Base-by-base conservation (phyloP, 2,888 invertebrate species). In the Ernsta delagoae region DNA sequence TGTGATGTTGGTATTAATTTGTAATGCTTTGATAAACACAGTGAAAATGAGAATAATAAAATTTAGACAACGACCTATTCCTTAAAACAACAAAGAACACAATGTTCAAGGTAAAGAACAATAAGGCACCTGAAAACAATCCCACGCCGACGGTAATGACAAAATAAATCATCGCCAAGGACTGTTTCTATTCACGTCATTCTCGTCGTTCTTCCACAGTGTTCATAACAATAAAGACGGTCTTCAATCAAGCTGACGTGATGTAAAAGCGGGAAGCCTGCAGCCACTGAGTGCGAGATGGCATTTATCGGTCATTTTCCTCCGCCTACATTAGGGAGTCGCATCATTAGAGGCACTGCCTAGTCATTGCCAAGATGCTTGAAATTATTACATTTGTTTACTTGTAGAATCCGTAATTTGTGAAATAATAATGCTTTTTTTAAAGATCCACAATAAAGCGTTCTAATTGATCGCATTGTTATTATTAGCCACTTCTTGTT, bases 291-390 rank as follows among this genome's bases (percentile, higher is more conserved):
- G 61, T 61, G 56, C 60, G 66, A 41, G 59, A 31, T 43, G 45
- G 24, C 56, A 56, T 67, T 67, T 67, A 67, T 67, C 67, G 61
- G 67, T 56, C 67, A 56, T 56, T 67, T 67, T 66, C 16, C 16
- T 24, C 16, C 54, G 67, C 61, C 61, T 61, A 50, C 50, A 16
- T 50, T 50, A 16, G 16, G 16, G 50, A 50, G 16, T 50, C 50
- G 50, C 50, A 48, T 48, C 48, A 12, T 48, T 48, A 48, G 48
- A 12, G 48, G 48, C 5, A 48, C 48, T 48, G 12, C 48, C 12
- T 48, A 48, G 48, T 48, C 48, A 48, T 48, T 48, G 48, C 48
- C 48, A 48, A 48, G 48, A 48, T 48, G 48, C 48, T 48, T 0
- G 5, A 48, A 48, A 48, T 12, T 48, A 5, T 48, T 12, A 6